Evolutionary conservation across 2,888 invertebrate genomes (phyloP).

Genomic region (Phania funesta): DNA sequence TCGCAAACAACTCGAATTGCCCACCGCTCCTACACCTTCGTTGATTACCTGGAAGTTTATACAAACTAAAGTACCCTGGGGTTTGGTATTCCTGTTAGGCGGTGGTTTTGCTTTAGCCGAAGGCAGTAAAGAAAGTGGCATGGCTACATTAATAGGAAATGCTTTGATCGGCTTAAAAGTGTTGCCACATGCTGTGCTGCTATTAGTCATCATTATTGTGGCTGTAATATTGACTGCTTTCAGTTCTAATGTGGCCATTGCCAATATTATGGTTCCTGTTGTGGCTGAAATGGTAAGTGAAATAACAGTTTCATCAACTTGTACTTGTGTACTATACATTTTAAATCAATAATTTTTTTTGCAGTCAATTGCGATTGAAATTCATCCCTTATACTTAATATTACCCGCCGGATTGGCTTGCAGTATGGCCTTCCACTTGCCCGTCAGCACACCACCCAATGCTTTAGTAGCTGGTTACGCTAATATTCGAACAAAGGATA

Average conservation of each 20-base stretch:
- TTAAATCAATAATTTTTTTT: not conserved
- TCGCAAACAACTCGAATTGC: slow-evolving; percentile 75
- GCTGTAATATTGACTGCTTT: slow-evolving; percentile 92
- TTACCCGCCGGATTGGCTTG: slow-evolving; percentile 93
- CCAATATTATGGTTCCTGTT: slow-evolving; percentile 92
- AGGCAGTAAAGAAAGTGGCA: slow-evolving; percentile 89
- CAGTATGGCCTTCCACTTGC: slow-evolving; percentile 96
- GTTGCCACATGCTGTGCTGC: slow-evolving; percentile 84
- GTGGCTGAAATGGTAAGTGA: slow-evolving; percentile 87
- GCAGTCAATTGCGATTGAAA: slow-evolving; percentile 85
- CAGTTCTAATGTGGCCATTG: slow-evolving; percentile 94
- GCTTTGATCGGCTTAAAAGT: slow-evolving; percentile 85
- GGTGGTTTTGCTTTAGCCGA: slow-evolving; percentile 96
- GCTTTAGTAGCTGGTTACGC: slow-evolving; percentile 94
- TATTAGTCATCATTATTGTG: slow-evolving; percentile 88
- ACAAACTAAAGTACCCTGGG: slow-evolving; percentile 94
- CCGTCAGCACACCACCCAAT: slow-evolving; percentile 97
- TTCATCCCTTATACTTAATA: slow-evolving; percentile 94
- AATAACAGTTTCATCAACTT: not conserved
- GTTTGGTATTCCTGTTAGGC: slow-evolving; percentile 90
- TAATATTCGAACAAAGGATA: slow-evolving; percentile 88
- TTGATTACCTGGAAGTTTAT: slow-evolving; percentile 92
- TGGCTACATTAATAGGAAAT: slow-evolving; percentile 88
- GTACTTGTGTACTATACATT: not conserved
- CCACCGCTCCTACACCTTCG: slow-evolving; percentile 85